Percentiles rank a stretch among this genome's conserved stretches.
phyloP scores from a whole-genome alignment of 1,140 invertebrate genomes.

The Caenorhabditis inopinata region DNA sequence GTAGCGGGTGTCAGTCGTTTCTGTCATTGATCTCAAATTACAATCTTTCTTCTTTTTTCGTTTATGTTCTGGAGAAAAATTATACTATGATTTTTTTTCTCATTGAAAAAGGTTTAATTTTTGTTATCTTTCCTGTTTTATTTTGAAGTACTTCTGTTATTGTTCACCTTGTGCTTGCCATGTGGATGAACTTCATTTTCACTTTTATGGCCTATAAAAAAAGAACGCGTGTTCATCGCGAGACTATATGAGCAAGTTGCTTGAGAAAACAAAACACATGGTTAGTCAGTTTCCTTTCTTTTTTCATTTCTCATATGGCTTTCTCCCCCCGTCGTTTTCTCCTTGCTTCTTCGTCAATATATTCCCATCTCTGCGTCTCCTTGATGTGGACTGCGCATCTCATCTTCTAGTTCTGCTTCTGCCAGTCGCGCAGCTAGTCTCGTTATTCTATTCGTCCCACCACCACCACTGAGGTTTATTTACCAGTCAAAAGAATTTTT shows the following conservation, averaged over 20 bases:
- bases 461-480: constrained; percentile 15
- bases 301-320: not conserved
- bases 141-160: not conserved
- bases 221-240: constrained; percentile 6
- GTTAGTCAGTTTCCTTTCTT: constrained; percentile 19
- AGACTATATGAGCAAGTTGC: not conserved
- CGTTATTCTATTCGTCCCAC: constrained; percentile 22
- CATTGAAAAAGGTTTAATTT: not conserved
- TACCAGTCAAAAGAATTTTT: not conserved
- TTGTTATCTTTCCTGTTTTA: too few species aligned
- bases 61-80: not conserved
- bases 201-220: not conserved
- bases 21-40: constrained; percentile 1
- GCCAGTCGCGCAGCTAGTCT: not conserved
- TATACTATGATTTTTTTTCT: not conserved
- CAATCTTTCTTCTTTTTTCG: not conserved
- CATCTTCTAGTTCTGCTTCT: not conserved
- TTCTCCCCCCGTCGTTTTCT: not conserved
- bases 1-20: not conserved
- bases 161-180: not conserved
- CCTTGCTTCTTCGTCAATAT: not conserved
- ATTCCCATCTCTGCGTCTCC: constrained; percentile 10
- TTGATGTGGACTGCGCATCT: not conserved
- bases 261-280: not conserved
- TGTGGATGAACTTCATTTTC: too few species aligned